Evolutionary conservation across 2,797 vertebrate genomes (phyloP).

Genomic region (Peromyscus attwateri): DNA sequence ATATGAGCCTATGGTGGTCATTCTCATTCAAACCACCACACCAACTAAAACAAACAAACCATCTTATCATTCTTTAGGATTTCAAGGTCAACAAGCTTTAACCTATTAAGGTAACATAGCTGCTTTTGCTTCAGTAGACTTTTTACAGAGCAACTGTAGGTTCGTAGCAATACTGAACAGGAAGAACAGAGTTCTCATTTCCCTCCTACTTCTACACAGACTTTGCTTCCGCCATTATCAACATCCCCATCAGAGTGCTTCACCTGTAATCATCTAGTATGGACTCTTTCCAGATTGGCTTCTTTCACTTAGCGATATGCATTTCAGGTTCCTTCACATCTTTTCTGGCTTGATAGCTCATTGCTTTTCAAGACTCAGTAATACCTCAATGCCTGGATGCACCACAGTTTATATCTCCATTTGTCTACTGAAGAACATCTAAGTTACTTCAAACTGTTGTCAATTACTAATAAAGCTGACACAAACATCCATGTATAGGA

Average conservation of each 20-base stretch:
- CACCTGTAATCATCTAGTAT: neutral
- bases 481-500: neutral
- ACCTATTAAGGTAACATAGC: neutral
- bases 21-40: neutral
- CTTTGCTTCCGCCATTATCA: neutral
- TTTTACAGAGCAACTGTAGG: neutral
- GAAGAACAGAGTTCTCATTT: neutral
- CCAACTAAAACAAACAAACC: neutral
- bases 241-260: neutral
- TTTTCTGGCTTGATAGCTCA: neutral
- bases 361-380: neutral
- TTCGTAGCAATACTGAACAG: neutral
- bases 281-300: neutral
- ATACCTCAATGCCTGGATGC: neutral
- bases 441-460: neutral
- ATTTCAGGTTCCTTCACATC: neutral
- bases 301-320: neutral
- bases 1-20: fast-evolving
- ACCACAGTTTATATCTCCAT: neutral
- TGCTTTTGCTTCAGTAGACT: neutral
- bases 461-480: neutral
- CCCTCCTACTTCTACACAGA: neutral
- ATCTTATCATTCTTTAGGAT: neutral
- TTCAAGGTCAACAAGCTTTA: neutral
- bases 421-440: neutral